These are phyloP conservation scores for Acrocephalus arundinaceus DNA, from an alignment of 2,113 vertebrate genomes.

Conservation along the genomic window DNA sequence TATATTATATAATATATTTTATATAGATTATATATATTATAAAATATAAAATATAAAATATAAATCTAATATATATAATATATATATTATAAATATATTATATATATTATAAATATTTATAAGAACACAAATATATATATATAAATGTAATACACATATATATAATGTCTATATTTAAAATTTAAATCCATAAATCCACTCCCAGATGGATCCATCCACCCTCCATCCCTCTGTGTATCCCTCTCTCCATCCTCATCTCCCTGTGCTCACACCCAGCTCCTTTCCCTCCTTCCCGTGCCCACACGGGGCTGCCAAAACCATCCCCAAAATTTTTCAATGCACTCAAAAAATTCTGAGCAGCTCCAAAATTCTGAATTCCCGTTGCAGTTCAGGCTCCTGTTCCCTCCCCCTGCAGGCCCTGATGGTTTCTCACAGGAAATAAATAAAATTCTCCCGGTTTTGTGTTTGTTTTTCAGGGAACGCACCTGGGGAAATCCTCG, in stretches of 20 bases:
- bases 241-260: not conserved
- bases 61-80: no score
- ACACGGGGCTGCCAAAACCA: not conserved
- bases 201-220: rapidly evolving
- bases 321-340: rapidly evolving
- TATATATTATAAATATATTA: no score
- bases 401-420: not conserved
- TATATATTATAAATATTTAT: no score
- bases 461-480: not conserved
- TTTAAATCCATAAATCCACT: not conserved
- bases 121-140: no score
- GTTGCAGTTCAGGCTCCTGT: not conserved
- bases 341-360: not conserved
- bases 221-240: rapidly evolving
- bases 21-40: no score
- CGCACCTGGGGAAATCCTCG: constrained; percentile 87
- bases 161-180: no score
- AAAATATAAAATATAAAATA: no score
- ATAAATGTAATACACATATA: no score
- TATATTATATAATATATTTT: no score
- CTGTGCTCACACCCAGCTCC: not conserved
- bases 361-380: not conserved
- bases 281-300: not conserved
- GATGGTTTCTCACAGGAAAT: not conserved
- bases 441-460: not conserved